Conservation (phyloP, 2,113 vertebrate species). For the Melanostigma gelatinosum region DNA sequence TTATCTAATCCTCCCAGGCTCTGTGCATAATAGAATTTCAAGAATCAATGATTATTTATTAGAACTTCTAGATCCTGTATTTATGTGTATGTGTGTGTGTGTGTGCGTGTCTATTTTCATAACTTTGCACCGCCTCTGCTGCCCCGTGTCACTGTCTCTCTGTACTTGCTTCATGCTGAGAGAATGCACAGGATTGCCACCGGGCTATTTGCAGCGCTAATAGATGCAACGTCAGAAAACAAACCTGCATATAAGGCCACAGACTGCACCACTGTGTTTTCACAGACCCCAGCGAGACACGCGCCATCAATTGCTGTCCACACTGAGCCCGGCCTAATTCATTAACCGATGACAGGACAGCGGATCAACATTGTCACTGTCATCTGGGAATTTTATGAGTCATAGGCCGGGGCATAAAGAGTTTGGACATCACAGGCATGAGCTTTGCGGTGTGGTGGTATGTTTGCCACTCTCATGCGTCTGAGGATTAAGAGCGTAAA, state of each 20-base stretch:
- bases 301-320: slow-evolving; percentile 56
- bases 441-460: slow-evolving; percentile 35
- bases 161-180: slow-evolving; percentile 66
- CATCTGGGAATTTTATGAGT: slow-evolving; percentile 74
- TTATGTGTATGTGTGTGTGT: background rate
- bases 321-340: slow-evolving; percentile 65
- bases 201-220: slow-evolving; percentile 64
- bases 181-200: slow-evolving; percentile 62
- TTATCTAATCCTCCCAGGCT: slow-evolving; percentile 57
- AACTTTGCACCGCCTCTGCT: slow-evolving; percentile 39
- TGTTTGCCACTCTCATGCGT: slow-evolving; percentile 33
- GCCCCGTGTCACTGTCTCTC: slow-evolving; percentile 47
- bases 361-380: slow-evolving; percentile 73
- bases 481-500: slow-evolving; percentile 56
- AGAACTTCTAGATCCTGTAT: slow-evolving; percentile 32
- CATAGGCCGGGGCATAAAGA: slow-evolving; percentile 57
- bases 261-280: slow-evolving; percentile 61
- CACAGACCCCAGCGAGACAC: slow-evolving; percentile 56
- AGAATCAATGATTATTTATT: slow-evolving; percentile 55
- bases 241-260: slow-evolving; percentile 57
- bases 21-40: slow-evolving; percentile 56
- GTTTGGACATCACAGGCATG: slow-evolving; percentile 57
- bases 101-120: slow-evolving; percentile 55
- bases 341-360: slow-evolving; percentile 72
- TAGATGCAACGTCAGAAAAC: slow-evolving; percentile 67